A percentile compares a stretch with the other conserved stretches of the same genome.
These are phyloP conservation scores for Hylaea fasciaria DNA, from an alignment of 2,888 invertebrate species.

Conservation along the genomic window DNA sequence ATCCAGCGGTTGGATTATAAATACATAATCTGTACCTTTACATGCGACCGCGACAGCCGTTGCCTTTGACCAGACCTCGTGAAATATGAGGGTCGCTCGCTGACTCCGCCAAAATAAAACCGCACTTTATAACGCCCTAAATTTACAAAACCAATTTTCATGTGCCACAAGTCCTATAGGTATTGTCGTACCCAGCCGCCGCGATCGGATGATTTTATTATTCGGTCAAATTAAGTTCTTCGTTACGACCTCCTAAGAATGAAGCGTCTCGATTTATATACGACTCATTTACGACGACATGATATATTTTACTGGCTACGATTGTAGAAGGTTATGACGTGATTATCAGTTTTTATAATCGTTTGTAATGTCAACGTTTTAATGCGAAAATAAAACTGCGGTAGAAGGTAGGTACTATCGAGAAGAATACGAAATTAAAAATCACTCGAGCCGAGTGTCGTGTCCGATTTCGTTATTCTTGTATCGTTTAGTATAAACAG, in stretches of 20 bases:
- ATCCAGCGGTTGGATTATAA: conserved; percentile 50
- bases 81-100: conserved; percentile 73
- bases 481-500: conserved; percentile 72
- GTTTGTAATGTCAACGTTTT: conserved; percentile 48
- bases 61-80: conserved; percentile 65
- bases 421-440: conserved; percentile 38
- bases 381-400: conserved; percentile 50
- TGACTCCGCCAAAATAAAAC: conserved; percentile 63
- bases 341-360: conserved; percentile 65
- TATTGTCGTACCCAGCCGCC: conserved; percentile 43
- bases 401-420: conserved; percentile 41
- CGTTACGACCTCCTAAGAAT: conserved; percentile 58
- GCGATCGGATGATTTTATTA: conserved; percentile 60
- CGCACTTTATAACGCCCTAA: conserved; percentile 56
- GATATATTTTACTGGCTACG: conserved; percentile 61
- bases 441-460: conserved; percentile 43
- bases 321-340: conserved; percentile 54
- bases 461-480: conserved; percentile 65
- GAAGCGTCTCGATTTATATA: conserved; percentile 60
- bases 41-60: conserved; percentile 58
- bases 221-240: conserved; percentile 68
- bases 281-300: conserved; percentile 65
- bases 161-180: conserved; percentile 32
- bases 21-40: conserved; percentile 1
- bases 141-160: conserved; percentile 39